Evolutionary conservation across 2,888 invertebrate species (phyloP), one percentile per base, ranked within the genome.

Genomic region (Lasioglossum leucozonium): DNA sequence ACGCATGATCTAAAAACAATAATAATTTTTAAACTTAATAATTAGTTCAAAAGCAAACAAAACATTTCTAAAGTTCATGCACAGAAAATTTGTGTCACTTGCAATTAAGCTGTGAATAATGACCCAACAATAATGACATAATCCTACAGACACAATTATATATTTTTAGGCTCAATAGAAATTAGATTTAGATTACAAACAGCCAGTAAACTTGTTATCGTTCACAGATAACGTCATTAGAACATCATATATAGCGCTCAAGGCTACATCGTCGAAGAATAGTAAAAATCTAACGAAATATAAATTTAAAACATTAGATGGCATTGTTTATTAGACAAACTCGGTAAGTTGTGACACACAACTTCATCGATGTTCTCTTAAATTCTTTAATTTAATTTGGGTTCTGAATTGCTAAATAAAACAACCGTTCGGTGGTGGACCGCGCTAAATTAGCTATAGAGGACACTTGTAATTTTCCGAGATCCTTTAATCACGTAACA

Each of bases 1-100:
- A 99, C 98, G 96, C 97, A 99, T 96, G 99, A 97, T 95, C 99
- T 99, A 95, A 26, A 82, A 88, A 40, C 0, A 69, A 79, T 5
- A 74, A 34, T 58, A n/a, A 30, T 30, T 18, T 6, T 4, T 4
- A n/a, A n/a, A n/a, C n/a, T n/a, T n/a, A n/a, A n/a, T n/a, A n/a
- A 74, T 73, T 77, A 81, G 26, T 73, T 44, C 13, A 37, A 47
- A 22, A 18, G 44, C 8, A 8, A 62, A 18, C 51, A 34, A 62
- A 4, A 62, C 37, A n/a, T 72, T 42, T 78, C 0, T 51, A 16
- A 73, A 69, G 3, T 73, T 73, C 16, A n/a, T 26, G 4, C 16
- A 13, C n/a, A 51, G 3, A 10, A n/a, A 51, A 51, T 62, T 62
- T 30, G 13, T 62, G 62, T 30, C 30, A 30, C 8, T 62, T 30